Conservation (phyloP, 2,113 vertebrate genomes). For the Lamprotornis superbus region DNA sequence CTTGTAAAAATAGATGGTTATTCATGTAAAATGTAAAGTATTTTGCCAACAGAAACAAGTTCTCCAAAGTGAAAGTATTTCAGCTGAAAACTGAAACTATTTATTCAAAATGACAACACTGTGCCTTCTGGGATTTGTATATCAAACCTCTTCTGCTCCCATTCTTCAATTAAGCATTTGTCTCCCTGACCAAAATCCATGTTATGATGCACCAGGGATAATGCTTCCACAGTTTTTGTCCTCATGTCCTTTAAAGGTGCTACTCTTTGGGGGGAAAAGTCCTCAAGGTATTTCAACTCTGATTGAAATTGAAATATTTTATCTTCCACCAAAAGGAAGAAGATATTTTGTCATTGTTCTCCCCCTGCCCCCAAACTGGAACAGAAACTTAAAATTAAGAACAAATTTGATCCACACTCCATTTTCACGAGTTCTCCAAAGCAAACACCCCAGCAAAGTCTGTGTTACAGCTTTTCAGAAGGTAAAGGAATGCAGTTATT, state of each 20-base stretch:
- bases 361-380: neutral
- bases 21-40: neutral
- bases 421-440: neutral
- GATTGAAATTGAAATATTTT: neutral
- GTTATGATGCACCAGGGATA: neutral
- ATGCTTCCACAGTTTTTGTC: neutral
- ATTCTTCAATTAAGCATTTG: neutral
- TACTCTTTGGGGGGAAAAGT: neutral
- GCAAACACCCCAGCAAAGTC: neutral
- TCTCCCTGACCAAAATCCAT: neutral
- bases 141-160: neutral
- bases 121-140: neutral
- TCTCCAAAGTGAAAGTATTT: neutral
- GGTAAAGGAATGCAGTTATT: neutral
- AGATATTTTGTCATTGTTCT: neutral
- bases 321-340: neutral
- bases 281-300: neutral
- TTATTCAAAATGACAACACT: neutral
- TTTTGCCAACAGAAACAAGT: neutral
- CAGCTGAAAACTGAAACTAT: neutral
- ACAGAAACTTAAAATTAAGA: neutral
- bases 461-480: neutral
- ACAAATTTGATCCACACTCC: fast-evolving
- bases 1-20: neutral
- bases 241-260: neutral